phyloP scores from a whole-genome alignment of 2,797 vertebrate genomes.

The Ataeniobius toweri region DNA sequence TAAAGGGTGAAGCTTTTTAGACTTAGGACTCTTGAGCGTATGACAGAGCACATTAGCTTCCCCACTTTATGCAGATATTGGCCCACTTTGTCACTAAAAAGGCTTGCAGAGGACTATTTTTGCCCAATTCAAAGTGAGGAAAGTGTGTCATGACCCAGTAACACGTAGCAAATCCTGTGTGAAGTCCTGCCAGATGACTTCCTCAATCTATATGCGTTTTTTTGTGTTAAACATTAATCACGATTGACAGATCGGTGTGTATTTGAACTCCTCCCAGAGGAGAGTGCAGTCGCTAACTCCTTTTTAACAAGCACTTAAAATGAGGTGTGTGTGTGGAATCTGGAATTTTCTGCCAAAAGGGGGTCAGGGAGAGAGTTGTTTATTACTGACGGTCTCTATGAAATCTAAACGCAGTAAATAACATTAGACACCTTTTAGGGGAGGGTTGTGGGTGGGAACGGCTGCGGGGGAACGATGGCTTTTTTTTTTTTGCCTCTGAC shows the following conservation, averaged over 20 bases:
- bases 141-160: conserved; percentile 81
- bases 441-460: neutral
- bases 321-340: conserved; percentile 50
- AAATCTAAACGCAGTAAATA: conserved; percentile 66
- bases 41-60: conserved; percentile 73
- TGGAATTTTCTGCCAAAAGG: conserved; percentile 52
- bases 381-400: conserved; percentile 61
- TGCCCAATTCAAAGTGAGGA: conserved; percentile 71
- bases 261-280: conserved; percentile 72
- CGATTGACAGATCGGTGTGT: conserved; percentile 69
- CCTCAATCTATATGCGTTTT: conserved; percentile 52
- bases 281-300: conserved; percentile 55
- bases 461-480: neutral
- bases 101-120: conserved; percentile 71
- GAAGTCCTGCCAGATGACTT: conserved; percentile 68
- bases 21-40: conserved; percentile 63
- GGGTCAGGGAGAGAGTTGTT: conserved; percentile 64
- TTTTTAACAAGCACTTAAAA: conserved; percentile 70
- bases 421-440: conserved; percentile 41
- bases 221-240: conserved; percentile 58
- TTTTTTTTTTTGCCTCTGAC: conserved; percentile 32
- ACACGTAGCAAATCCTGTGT: conserved; percentile 71
- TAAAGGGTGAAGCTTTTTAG: conserved; percentile 68
- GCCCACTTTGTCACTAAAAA: conserved; percentile 76
- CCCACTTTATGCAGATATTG: conserved; percentile 75